These are phyloP conservation scores for Eurois occulta DNA, from an alignment of 2,888 invertebrate genomes.

Conservation along the genomic window DNA sequence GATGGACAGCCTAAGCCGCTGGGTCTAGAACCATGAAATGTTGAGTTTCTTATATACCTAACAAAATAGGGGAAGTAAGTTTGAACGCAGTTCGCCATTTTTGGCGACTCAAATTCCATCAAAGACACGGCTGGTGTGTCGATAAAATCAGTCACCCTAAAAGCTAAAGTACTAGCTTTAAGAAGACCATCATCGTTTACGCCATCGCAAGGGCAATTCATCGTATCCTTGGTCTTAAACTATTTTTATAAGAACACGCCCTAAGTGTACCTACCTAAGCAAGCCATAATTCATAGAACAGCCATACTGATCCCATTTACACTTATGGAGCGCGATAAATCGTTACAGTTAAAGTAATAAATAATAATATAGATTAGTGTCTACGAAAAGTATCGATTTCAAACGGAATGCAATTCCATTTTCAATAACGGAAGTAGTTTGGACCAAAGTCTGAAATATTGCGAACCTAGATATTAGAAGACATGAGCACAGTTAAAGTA, in stretches of 20 bases:
- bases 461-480: constrained; percentile 6
- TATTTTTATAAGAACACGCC: not conserved
- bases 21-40: not conserved
- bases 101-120: not conserved
- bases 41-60: too few relatives aligned
- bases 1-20: not conserved
- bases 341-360: constrained; percentile 23
- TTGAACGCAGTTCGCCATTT: not conserved
- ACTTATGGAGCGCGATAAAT: constrained; percentile 35
- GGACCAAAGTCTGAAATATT: constrained; percentile 23
- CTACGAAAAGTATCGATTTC: constrained; percentile 35
- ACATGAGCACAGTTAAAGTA: not conserved
- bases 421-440: constrained; percentile 42
- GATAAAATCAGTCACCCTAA: not conserved
- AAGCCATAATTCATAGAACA: constrained; percentile 1
- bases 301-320: constrained; percentile 11
- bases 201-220: not conserved
- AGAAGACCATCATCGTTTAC: not conserved
- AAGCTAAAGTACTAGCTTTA: not conserved
- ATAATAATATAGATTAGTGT: constrained; percentile 37
- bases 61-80: too few relatives aligned
- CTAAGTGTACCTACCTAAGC: not conserved
- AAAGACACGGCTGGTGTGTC: not conserved
- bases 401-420: constrained; percentile 41
- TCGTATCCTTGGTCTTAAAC: not conserved